Base-by-base conservation (phyloP, 2,797 vertebrate species). In the Oreochromis mossambicus region DNA sequence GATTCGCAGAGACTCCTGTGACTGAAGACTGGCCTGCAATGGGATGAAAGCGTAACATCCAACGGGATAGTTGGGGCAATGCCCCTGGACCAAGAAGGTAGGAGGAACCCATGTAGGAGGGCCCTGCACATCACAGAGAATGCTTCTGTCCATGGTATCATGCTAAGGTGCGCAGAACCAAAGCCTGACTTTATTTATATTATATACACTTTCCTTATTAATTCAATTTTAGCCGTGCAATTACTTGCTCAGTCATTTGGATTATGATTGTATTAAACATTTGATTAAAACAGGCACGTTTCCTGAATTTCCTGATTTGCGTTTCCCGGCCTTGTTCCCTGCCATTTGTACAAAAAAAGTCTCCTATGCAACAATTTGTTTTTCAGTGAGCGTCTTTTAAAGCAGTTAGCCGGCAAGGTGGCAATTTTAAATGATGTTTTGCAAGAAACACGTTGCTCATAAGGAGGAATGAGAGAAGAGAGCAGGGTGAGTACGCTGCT, bases 341-440 rank as follows among this genome's bases (percentile, higher is more conserved):
- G 63, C 8, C 38, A 68, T 24, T 24, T 68, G n/a, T 24, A 41
- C 36, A 68, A 68, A 68, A 68, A 41, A 6, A 4, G 38, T 43
- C 8, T 43, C 3, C n/a, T 43, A 10, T 68, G 36, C 38, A 43
- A 68, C 63, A 68, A 24, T 68, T 41, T 43, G 0, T 43, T 68
- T 21, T 24, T 43, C 36, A 15, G 63, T 15, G 63, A 68, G 12
- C 1, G 13, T 43, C 38, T 68, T 10, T 24, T 68, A 41, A 41
- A 68, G 63, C n/a, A 68, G 36, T 68, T 68, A 41, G 36, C n/a
- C n/a, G n/a, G 58, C 1, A 1, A 1, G 0, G 34, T 2, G 0
- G 61, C 61, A 32, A 14, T 21, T 66, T 66, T 38, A 41, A 41
- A 66, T 14, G 1, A 66, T 66, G 61, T 38, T 66, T 66, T 21